Conservation (phyloP, 2,113 vertebrate species). For the Plecturocebus donacophilus region DNA sequence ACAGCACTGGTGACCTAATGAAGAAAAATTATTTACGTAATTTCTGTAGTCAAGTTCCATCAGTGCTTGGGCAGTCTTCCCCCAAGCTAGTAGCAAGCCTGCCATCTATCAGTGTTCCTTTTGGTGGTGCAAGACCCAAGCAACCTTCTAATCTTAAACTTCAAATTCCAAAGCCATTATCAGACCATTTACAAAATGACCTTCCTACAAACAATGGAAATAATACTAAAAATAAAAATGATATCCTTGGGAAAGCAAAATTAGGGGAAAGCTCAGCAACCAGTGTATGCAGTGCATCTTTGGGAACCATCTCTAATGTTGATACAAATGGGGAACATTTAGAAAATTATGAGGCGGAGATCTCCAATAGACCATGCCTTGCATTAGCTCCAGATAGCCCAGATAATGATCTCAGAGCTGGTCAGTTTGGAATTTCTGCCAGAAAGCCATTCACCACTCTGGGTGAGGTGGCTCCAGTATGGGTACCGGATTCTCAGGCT, state of each 20-base stretch:
- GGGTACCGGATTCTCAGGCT: constrained; percentile 98
- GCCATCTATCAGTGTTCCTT: constrained; percentile 93
- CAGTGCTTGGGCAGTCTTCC: constrained; percentile 83
- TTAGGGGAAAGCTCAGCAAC: constrained; percentile 76
- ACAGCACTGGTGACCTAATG: constrained; percentile 83
- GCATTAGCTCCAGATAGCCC: constrained; percentile 91
- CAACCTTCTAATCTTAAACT: constrained; percentile 96
- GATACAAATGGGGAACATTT: constrained; percentile 87
- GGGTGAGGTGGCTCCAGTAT: constrained; percentile 97
- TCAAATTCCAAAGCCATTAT: constrained; percentile 94
- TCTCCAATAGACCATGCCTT: constrained; percentile 85
- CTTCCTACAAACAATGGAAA: constrained; percentile 86
- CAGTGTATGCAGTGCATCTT: constrained; percentile 82
- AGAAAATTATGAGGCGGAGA: constrained; percentile 86
- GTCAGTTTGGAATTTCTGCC: constrained; percentile 89
- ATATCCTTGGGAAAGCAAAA: constrained; percentile 86
- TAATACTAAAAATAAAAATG: constrained; percentile 94
- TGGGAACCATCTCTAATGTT: constrained; percentile 78
- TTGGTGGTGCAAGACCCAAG: constrained; percentile 97
- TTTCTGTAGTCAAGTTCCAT: constrained; percentile 86
- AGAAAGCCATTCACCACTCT: constrained; percentile 91
- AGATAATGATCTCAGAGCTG: constrained; percentile 96
- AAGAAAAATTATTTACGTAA: constrained; percentile 88
- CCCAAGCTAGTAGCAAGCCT: constrained; percentile 85
- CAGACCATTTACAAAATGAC: constrained; percentile 93